Conservation (phyloP, 37 sponge, comb jelly and placozoan species). For the Amphimedon queenslandica region DNA sequence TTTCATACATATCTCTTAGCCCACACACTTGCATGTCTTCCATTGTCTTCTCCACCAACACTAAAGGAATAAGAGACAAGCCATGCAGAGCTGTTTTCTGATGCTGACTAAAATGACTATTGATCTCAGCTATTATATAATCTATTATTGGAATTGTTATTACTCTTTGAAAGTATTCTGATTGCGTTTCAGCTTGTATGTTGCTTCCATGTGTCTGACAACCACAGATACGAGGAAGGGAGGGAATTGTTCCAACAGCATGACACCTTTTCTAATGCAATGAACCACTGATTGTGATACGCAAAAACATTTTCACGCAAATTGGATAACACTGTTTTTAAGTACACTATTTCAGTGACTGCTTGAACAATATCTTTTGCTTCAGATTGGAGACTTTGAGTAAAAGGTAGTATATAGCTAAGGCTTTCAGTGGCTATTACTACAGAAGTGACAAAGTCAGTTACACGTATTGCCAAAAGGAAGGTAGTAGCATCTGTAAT, state of each 20-base stretch:
- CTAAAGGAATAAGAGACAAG: conserved; percentile 5
- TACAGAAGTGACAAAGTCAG: conserved; percentile 47
- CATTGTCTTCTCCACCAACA: background rate
- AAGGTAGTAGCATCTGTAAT: conserved; percentile 56
- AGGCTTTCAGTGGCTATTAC: conserved; percentile 47
- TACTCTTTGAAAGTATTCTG: conserved; percentile 14
- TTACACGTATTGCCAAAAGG: conserved; percentile 31
- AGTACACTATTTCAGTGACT: conserved; percentile 33
- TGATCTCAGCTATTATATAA: conserved; percentile 26
- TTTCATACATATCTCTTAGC: background rate
- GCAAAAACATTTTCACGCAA: conserved; percentile 24
- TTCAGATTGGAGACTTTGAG: conserved; percentile 47
- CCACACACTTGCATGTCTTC: background rate
- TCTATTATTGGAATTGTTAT: conserved; percentile 30
- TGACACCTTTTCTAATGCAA: conserved; percentile 12
- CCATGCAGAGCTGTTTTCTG: conserved; percentile 40
- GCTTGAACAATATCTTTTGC: conserved; percentile 59
- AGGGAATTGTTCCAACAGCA: conserved; percentile 16
- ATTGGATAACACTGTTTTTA: conserved; percentile 15
- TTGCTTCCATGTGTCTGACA: conserved; percentile 25
- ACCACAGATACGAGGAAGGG: conserved; percentile 37
- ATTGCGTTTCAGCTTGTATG: conserved; percentile 18
- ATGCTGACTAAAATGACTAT: conserved; percentile 20
- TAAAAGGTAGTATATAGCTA: conserved; percentile 38
- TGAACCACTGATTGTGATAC: conserved; percentile 40